These are phyloP conservation scores for Buteo buteo DNA, from an alignment of 2,113 vertebrate species.

Conservation along the genomic window DNA sequence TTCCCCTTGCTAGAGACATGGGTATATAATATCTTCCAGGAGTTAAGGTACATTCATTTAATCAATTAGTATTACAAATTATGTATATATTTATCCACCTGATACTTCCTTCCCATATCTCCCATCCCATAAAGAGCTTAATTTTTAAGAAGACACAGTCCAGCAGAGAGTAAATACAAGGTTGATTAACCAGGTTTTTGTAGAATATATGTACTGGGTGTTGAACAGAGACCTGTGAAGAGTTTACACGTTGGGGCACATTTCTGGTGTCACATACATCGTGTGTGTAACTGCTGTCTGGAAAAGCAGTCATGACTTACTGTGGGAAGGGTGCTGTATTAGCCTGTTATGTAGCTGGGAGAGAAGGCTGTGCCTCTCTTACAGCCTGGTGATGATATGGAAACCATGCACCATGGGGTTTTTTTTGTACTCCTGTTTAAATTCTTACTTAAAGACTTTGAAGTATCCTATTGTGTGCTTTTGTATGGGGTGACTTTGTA, in stretches of 20 bases:
- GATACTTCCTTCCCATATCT: neutral
- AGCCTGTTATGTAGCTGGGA: neutral
- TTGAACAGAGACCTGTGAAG: neutral
- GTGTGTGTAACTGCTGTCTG: neutral
- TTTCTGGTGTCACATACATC: neutral
- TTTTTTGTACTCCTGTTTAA: neutral
- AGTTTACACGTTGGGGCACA: neutral
- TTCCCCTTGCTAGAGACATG: neutral
- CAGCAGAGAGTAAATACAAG: neutral
- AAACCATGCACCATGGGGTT: neutral
- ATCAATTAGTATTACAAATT: neutral
- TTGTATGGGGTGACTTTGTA: neutral
- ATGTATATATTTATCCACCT: neutral
- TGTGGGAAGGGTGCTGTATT: neutral
- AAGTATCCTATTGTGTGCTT: neutral
- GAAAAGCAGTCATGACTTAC: neutral
- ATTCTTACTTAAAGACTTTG: neutral
- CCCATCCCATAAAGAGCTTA: neutral
- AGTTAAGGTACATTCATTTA: neutral
- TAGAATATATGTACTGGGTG: neutral
- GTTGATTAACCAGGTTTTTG: neutral
- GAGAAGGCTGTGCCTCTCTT: neutral
- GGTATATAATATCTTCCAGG: neutral
- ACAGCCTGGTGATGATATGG: neutral
- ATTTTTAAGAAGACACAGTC: neutral